Percentiles rank a stretch among this genome's conserved stretches.
Conservation (phyloP, 2,888 invertebrate genomes). For the Halictus ligatus region DNA sequence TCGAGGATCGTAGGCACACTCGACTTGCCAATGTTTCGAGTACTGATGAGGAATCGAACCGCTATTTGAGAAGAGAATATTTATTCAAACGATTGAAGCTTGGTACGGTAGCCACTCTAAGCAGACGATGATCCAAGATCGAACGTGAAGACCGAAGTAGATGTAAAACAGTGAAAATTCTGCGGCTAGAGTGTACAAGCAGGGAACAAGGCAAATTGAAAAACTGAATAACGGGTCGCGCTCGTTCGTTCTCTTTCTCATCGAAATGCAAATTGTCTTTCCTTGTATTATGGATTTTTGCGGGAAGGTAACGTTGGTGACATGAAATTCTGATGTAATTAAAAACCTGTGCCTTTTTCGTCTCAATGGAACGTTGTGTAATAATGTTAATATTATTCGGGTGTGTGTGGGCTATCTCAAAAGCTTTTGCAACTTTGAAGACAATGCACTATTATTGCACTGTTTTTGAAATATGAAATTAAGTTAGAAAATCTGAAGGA, state of each 20-base stretch:
- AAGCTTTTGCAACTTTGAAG: neutral
- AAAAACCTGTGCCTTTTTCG: neutral
- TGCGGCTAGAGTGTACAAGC: neutral
- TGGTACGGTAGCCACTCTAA: neutral
- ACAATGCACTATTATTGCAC: neutral
- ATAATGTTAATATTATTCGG: neutral
- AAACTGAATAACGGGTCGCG: constrained; percentile 6
- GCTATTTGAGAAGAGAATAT: constrained; percentile 2
- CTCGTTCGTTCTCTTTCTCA: neutral
- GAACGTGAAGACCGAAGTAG: neutral
- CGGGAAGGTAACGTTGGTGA: neutral
- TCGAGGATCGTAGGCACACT: constrained; percentile 25
- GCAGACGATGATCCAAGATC: constrained; percentile 17
- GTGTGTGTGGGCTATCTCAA: neutral
- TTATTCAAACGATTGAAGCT: constrained; percentile 1
- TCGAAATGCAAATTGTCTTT: neutral
- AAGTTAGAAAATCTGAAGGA: neutral
- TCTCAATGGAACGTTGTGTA: neutral
- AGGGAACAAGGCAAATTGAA: neutral
- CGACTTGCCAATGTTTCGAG: constrained; percentile 26
- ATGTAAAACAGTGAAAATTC: neutral
- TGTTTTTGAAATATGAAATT: neutral
- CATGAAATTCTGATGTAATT: neutral
- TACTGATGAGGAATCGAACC: constrained; percentile 19
- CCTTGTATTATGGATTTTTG: neutral